phyloP scores from a whole-genome alignment of 1,140 invertebrate genomes.

The Oncopodura yosiiana region DNA sequence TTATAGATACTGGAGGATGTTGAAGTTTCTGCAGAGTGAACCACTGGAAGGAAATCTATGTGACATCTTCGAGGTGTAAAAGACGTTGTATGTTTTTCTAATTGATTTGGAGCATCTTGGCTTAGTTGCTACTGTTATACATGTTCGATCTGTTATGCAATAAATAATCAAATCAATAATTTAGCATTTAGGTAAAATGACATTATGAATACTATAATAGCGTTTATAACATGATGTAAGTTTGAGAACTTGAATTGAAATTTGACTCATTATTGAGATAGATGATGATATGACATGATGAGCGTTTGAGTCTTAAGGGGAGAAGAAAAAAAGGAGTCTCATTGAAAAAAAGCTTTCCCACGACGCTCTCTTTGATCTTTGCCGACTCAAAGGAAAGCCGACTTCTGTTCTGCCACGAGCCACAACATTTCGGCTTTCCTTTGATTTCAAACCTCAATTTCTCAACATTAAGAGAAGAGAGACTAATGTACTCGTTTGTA shows the following conservation, averaged over 20 bases:
- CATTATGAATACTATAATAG: too few species aligned
- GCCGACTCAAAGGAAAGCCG: too few species aligned
- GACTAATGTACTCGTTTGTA: too few species aligned
- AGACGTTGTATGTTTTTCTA: conserved; percentile 17
- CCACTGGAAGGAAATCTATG: conserved; percentile 31
- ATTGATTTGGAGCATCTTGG: conserved; percentile 31
- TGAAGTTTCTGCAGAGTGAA: conserved; percentile 16
- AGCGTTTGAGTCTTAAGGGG: too few species aligned
- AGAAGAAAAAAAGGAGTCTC: too few species aligned
- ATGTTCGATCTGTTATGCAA: conserved; percentile 25
- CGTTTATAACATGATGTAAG: too few species aligned
- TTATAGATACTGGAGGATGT: background rate
- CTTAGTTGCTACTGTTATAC: conserved; percentile 29
- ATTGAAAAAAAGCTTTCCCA: conserved; percentile 34
- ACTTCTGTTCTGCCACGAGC: too few species aligned
- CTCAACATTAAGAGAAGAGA: too few species aligned
- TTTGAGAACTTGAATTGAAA: conserved; percentile 33
- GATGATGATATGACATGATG: conserved; percentile 27
- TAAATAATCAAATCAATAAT: too few species aligned
- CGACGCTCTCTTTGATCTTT: conserved; percentile 24
- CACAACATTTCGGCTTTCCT: too few species aligned
- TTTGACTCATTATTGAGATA: conserved; percentile 17
- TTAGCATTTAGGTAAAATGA: too few species aligned
- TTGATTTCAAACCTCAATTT: too few species aligned
- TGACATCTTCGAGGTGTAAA: conserved; percentile 24